phyloP scores from a whole-genome alignment of 2,888 invertebrate genomes.

The Pammene aurita region DNA sequence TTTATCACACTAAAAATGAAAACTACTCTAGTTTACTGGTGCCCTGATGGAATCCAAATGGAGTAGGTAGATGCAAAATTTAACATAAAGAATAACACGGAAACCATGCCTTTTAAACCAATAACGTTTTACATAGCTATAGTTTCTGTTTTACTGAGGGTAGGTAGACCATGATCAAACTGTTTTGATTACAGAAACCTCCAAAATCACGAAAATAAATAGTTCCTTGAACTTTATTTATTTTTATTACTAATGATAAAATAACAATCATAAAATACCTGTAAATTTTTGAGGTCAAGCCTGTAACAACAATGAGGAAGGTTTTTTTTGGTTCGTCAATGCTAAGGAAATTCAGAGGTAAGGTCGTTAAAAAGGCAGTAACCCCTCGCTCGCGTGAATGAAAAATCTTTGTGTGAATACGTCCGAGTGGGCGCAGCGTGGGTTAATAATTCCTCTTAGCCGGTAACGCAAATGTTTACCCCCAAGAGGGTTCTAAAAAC shows the following conservation, averaged over 20 bases:
- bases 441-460: conserved; percentile 51
- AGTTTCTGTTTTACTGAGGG: too few relatives aligned
- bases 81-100: background rate
- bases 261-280: conserved; percentile 26
- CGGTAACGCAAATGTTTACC: conserved; percentile 49
- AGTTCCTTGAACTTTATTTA: background rate
- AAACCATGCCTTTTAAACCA: background rate
- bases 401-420: conserved; percentile 52
- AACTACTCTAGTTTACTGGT: conserved; percentile 55
- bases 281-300: conserved; percentile 29
- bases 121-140: too few relatives aligned
- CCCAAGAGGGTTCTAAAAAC: conserved; percentile 47
- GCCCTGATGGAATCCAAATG: conserved; percentile 39
- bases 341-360: conserved; percentile 30
- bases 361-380: conserved; percentile 53
- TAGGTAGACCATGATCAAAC: too few relatives aligned
- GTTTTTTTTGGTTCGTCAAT: conserved; percentile 25
- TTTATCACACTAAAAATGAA: conserved; percentile 58
- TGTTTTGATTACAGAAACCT: too few relatives aligned
- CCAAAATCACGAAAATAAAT: too few relatives aligned
- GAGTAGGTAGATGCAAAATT: background rate
- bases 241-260: conserved; percentile 36
- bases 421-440: conserved; percentile 47
- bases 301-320: conserved; percentile 10
- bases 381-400: conserved; percentile 52